Percentiles rank a stretch among this genome's conserved stretches.
phyloP scores from a whole-genome alignment of 2,113 vertebrate genomes.

The Gorsachius goisagi region DNA sequence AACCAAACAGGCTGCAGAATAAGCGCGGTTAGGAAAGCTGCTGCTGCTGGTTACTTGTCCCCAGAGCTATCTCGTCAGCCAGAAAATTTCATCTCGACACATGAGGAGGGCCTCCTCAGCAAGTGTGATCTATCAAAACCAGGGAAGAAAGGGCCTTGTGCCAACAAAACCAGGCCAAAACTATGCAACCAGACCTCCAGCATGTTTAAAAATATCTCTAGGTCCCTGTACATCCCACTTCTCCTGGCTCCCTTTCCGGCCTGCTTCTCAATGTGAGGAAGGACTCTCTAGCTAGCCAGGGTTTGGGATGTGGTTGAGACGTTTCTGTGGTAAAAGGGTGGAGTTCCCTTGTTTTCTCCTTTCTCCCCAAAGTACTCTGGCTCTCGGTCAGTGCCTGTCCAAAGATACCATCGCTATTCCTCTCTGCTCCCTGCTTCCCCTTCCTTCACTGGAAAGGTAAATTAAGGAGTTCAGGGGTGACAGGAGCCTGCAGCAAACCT shows the following conservation, averaged over 20 bases:
- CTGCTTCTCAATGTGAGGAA: background rate
- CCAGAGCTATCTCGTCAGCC: background rate
- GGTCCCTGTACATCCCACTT: background rate
- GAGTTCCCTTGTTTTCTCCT: conserved; percentile 21
- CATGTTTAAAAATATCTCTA: conserved; percentile 25
- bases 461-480: background rate
- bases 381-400: background rate
- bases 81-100: conserved; percentile 1
- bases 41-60: background rate
- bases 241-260: background rate
- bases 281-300: background rate
- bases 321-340: conserved; percentile 31
- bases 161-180: conserved; percentile 36
- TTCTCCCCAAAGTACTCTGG: background rate
- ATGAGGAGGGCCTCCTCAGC: background rate
- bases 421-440: background rate
- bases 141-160: background rate
- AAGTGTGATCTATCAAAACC: conserved; percentile 5
- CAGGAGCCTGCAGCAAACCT: background rate
- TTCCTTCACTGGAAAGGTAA: background rate
- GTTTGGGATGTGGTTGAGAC: conserved; percentile 2
- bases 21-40: background rate
- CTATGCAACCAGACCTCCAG: conserved; percentile 16
- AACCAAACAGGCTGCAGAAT: background rate
- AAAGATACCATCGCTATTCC: background rate